Percentiles rank a stretch among this genome's conserved stretches.
Conservation (phyloP, 1,140 invertebrate genomes). For the Ceratoteleas bidentatus region DNA sequence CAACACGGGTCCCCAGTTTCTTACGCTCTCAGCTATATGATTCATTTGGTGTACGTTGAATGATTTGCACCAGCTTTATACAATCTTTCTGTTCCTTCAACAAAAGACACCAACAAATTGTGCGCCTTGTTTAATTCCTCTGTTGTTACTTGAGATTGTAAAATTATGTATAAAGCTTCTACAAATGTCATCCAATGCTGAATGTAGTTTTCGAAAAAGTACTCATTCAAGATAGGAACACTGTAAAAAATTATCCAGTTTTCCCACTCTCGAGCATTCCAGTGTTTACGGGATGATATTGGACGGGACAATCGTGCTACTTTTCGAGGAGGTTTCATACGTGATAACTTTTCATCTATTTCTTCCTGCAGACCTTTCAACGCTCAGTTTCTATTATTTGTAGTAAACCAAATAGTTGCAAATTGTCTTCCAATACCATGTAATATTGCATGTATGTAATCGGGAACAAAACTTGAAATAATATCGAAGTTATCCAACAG, state of each 20-base stretch:
- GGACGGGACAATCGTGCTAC: conserved; percentile 23
- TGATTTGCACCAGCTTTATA: conserved; percentile 11
- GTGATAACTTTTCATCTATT: conserved; percentile 14
- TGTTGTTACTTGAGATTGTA: not conserved
- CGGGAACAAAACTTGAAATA: conserved; percentile 22
- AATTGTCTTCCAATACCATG: conserved; percentile 31
- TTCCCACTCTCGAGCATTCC: conserved; percentile 22
- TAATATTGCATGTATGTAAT: conserved; percentile 23
- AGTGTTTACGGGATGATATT: conserved; percentile 23
- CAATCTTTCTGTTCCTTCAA: conserved; percentile 5
- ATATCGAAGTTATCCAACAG: conserved; percentile 40
- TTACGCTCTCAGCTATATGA: conserved; percentile 38
- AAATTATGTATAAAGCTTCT: not conserved
- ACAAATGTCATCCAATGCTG: conserved; percentile 17
- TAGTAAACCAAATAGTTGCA: conserved; percentile 7
- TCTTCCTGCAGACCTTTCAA: not conserved
- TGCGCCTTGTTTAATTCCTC: not conserved
- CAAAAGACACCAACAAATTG: not conserved
- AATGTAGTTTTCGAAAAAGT: conserved; percentile 13
- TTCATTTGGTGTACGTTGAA: conserved; percentile 40
- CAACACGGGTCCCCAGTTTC: conserved; percentile 28
- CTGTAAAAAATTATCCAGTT: conserved; percentile 50
- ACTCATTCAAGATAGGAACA: conserved; percentile 21
- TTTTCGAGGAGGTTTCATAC: conserved; percentile 27
- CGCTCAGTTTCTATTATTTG: not conserved